Evolutionary conservation across 1,140 invertebrate species (phyloP), one percentile per base, ranked within the genome.

Genomic region (Amphibalanus amphitrite): DNA sequence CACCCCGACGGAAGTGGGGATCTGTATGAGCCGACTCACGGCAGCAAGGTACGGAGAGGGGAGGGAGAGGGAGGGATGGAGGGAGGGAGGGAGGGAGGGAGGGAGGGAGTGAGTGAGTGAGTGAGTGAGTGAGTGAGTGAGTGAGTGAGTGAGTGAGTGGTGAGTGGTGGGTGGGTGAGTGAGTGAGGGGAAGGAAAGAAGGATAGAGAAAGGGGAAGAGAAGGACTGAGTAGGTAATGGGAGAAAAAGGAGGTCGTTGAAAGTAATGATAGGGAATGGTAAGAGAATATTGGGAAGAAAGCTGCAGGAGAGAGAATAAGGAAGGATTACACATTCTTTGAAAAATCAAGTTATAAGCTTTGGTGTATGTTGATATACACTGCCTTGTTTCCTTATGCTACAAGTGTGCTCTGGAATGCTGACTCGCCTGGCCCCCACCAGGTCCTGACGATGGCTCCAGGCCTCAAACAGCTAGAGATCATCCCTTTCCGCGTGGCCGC

Each of bases 401-500:
- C 25, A 25, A 15, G 13, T 25, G 47, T 59, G 13, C 47, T 59
- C 25, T 25, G 13, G 47, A 59, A 13, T 59, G 25, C 25, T 13
- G 13, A 59, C 47, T 13, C 25, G 47, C 25, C 47, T 59, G 47
- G 13, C 13, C 25, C 13, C 25, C 13, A n/a, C 26, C 72, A 85
- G 84, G 85, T 87, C 17, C 83, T 99, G 0, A 90, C 90, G 72
- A 92, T 94, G 88, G 93, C 96, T 3, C 92, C 94, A 70, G 96
- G 95, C 59, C 82, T 99, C 1, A 84, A 87, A 40, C 85, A 88
- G 71, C 84, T 99, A 8, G 92, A 98, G 82, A 98, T 99, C 67
- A 90, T 99, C 77, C 97, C 97, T 13, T 99, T 99, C 84, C 86
- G 90, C 77, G 95, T 98, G 13, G 97, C 97, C 1, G 96, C 97